Base-by-base conservation (phyloP, 2,888 invertebrate species). In the Pseudococcus viburni region DNA sequence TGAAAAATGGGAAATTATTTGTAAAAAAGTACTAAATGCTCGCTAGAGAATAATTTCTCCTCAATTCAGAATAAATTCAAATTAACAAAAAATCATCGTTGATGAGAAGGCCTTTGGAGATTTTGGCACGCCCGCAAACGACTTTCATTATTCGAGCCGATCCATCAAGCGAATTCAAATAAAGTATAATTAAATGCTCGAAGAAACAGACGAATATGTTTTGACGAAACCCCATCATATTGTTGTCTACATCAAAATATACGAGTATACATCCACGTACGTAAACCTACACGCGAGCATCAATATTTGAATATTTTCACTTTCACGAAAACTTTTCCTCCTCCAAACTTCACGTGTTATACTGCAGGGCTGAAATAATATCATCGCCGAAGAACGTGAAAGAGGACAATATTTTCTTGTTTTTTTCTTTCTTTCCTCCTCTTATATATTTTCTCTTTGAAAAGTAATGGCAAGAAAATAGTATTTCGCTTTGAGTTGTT, bases 401-500 rank as follows among this genome's bases (percentile, higher is more conserved):
- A 77, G 17, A 80, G 42, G 80, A 80, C 80, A 80, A 80, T 80
- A 39, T 80, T 80, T 80, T 80, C 80, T 80, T 80, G 39, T 80
- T 80, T 80, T 80, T 9, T 39, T 39, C 7, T 17, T 5, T 26
- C 11, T 77, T 39, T 33, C 39, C 12, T 77, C 17, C 33, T 68
- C 68, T 7, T 80, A 42, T 80, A 80, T 80, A 80, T 17, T 80
- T 80, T 80, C 42, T 42, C 42, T 80, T 80, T 42, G 80, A 80
- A 80, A 80, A 42, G 80, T 80, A 80, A 80, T 80, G 80, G 26
- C 80, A 39, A 42, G 39, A 80, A 80, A 42, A 80, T 80, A 7
- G 33, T 80, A 80, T 80, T 80, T 80, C 42, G 80, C 80, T 80
- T 80, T 80, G 80, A 80, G 80, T 80, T 42, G 80, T 80, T 80